Base-by-base conservation (phyloP, 1,140 invertebrate genomes). In the Drosophila ambigua region DNA sequence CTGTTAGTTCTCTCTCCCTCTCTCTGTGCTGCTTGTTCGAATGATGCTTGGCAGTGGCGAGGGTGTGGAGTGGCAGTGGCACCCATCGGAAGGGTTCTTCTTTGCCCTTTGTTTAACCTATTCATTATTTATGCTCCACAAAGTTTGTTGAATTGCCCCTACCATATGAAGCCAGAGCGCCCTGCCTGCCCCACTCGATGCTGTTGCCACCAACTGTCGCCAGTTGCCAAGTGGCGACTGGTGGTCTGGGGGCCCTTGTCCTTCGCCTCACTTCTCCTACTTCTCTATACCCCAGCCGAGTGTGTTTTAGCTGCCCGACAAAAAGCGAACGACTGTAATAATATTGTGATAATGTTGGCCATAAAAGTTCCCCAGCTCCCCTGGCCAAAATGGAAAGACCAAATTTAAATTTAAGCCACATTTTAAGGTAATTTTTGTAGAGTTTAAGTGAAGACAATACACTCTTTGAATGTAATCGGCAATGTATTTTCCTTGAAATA, bases 71-170 rank as follows among this genome's bases (percentile, higher is more conserved):
- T 44, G 60, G 51, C 28, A 31, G 31, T 8, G 8, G 53, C 61
- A 8, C 41, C 72, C 46, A 28, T 28, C 61, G 61, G 51, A 67
- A 39, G 66, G 61, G 61, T 48, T 55, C 61, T 41, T 4, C 35
- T 16, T 60, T 63, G 20, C 45, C 58, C 54, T 50, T 80, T 72
- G 55, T 67, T 67, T 80, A 57, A 50, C 78, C 68, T 84, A 87
- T 84, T 84, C 82, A 85, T 84, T 85, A 84, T 84, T 81, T 69
- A 85, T 77, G 82, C 80, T 77, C 72, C 72, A 84, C 81, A 84
- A 84, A 84, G 77, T 80, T 80, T 72, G 62, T 79, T 87, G 66
- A 80, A 77, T 74, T 77, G 80, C 71, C 35, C 35, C 44, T 31
- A 35, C 23, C 62, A 61, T 39, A 53, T 24, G 23, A 3, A 24